Conservation (phyloP, 2,113 vertebrate genomes). For the Barbus barbus region DNA sequence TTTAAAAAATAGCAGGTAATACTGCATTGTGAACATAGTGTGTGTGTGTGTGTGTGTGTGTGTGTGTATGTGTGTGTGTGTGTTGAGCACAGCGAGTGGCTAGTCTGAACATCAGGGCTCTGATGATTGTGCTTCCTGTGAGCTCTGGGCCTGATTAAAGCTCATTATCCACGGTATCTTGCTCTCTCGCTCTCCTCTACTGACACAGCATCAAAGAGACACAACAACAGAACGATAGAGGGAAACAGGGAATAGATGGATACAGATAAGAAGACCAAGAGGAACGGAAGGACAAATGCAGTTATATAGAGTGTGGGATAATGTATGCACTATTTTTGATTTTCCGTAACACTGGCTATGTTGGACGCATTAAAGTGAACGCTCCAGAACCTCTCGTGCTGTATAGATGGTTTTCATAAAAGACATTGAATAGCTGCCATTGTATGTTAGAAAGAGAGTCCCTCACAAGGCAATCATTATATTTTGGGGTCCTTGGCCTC, state of each 20-base stretch:
- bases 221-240: neutral
- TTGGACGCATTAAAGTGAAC: neutral
- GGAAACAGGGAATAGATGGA: constrained; percentile 5
- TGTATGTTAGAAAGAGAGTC: no score
- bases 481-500: neutral
- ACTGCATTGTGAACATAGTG: neutral
- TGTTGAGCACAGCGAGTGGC: neutral
- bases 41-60: no score
- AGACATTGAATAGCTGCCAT: no score
- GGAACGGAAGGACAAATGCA: constrained; percentile 14
- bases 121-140: constrained; percentile 49
- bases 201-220: constrained; percentile 49
- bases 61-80: constrained; percentile 27
- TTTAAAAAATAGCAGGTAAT: neutral
- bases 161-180: constrained; percentile 72
- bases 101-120: constrained; percentile 18
- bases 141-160: constrained; percentile 75
- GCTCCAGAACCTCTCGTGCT: neutral
- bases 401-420: neutral
- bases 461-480: neutral
- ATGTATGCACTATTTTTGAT: neutral
- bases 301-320: constrained; percentile 1
- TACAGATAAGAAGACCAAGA: neutral
- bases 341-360: neutral
- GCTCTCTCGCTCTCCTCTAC: constrained; percentile 28